Base-by-base conservation (phyloP, 2,113 vertebrate species). In the Scophthalmus maximus region DNA sequence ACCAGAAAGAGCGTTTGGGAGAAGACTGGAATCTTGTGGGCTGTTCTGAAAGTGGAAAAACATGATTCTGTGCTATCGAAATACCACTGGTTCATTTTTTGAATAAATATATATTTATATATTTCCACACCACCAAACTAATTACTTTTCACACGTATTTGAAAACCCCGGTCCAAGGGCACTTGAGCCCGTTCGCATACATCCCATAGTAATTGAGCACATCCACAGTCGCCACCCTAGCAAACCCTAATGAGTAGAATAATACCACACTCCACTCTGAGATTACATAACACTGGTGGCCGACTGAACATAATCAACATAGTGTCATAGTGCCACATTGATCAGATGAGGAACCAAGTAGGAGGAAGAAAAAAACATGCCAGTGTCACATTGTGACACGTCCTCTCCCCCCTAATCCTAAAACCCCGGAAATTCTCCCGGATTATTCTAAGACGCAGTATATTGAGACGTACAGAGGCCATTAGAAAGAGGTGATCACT, bases 361-460 rank as follows among this genome's bases (percentile, higher is more conserved):
- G 3, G 42, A 29, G 30, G 47, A 72, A n/a, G 3, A 42, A 29
- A 26, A 42, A 72, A 76, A 68, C 57, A 9, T 67, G 9, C 23
- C 58, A 0, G 6, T 42, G 77, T 77, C 73, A 68, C 60, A 60
- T 73, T 73, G 80, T 15, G 73, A 70, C 83, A 73, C 68, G 78
- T 79, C 40, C 76, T 73, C 68, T 64, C 44, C 22, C 65, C 44
- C 22, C 65, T 92, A 79, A 92, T 91, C 85, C 50, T 61, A 51
- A 66, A 76, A 79, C 71, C 59, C 71, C 59, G 56, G 58, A 65
- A 84, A 79, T 76, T 76, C 65, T 79, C 74, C 73, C 32, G 81
- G 83, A 87, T 87, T 81, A 83, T 69, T 79, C 76, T 85, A 89
- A 93, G 62, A 75, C 78, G 38, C 55, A 9, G 58, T 68, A 62